Base-by-base conservation (phyloP, 2,888 invertebrate genomes). In the Tinea semifulvella region DNA sequence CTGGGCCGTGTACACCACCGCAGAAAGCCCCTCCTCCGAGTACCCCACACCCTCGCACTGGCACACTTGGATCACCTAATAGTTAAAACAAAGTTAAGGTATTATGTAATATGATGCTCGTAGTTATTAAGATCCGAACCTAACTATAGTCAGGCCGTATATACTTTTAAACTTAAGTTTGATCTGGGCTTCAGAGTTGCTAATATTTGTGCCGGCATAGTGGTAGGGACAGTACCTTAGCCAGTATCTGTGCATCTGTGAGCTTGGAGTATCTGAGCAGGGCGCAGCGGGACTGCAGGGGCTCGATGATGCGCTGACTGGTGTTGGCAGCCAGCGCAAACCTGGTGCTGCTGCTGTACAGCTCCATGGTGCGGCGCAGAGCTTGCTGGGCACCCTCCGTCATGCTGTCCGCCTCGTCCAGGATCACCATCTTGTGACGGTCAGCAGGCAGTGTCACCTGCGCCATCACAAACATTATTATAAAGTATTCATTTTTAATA, bases 361-460 rank as follows among this genome's bases (percentile, higher is more conserved):
- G 87, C 77, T 99, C 99, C 98, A 99, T 99, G 1, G 98, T 99
- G 52, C 98, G 86, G 14, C 99, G 85, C 45, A 99, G 75, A 0
- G 99, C 99, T 69, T 98, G 98, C 68, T 99, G 98, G 0, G 99
- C 99, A 0, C 98, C 98, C 57, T 98, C 98, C 0, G 99, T 99
- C 99, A 99, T 99, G 65, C 97, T 94, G 79, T 98, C 98, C 0
- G 98, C 98, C 76, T 99, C 99, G 75, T 99, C 99, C 20, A 99
- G 77, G 56, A 99, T 97, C 45, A 99, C 91, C 49, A 99, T 93
- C 73, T 99, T 99, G 68, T 99, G 98, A 0, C 79, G 53, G 0
- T 96, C 96, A 11, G 88, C 82, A 0, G 97, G 96, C 39, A 99
- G 70, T 0, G 97, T 97, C 0, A 98, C 96, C 85, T 73, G 42